Conservation (phyloP, 2,113 vertebrate species). For the Irena cyanogastra region DNA sequence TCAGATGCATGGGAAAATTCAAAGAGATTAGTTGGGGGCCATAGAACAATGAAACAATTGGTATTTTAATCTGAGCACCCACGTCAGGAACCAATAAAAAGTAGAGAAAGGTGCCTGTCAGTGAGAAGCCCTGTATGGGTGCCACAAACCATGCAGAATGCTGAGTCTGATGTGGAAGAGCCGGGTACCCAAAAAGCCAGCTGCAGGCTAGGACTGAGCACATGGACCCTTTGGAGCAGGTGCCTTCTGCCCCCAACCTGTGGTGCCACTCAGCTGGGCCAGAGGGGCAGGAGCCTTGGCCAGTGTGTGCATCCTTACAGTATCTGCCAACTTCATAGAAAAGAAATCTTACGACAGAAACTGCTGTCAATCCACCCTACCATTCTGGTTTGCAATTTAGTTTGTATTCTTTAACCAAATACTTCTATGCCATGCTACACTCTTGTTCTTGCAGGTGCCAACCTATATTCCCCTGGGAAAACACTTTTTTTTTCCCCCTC, state of each 20-base stretch:
- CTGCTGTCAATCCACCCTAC: neutral
- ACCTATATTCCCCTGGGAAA: neutral
- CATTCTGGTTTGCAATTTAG: neutral
- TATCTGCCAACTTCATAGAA: rapidly evolving
- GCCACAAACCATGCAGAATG: neutral
- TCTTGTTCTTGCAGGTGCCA: neutral
- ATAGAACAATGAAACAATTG: neutral
- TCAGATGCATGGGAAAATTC: neutral
- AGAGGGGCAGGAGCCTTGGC: neutral
- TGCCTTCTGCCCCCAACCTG: neutral
- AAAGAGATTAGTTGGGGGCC: neutral
- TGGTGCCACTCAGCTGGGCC: neutral
- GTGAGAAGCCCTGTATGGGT: neutral
- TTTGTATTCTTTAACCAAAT: neutral
- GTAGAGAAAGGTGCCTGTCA: neutral
- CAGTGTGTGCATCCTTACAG: neutral
- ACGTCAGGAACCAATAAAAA: neutral
- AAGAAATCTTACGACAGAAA: neutral
- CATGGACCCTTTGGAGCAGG: rapidly evolving
- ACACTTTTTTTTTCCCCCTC: rapidly evolving
- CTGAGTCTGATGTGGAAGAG: neutral
- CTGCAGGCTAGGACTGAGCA: neutral
- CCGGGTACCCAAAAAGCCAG: neutral
- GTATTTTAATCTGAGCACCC: neutral
- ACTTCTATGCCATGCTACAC: neutral